phyloP scores from a whole-genome alignment of 2,888 invertebrate species.

The Protophormia terraenovae region DNA sequence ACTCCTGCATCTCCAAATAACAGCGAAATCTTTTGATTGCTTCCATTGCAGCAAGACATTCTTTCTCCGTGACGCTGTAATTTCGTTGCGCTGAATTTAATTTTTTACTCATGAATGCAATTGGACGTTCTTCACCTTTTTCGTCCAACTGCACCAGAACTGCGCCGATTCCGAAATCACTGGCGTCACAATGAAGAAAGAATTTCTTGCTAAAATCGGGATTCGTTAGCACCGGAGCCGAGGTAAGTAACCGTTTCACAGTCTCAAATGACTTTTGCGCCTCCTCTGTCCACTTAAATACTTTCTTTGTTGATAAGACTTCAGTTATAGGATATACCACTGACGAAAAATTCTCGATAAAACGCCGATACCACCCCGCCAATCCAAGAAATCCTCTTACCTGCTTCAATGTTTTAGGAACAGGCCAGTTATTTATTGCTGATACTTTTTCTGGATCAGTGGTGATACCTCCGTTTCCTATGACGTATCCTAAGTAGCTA shows the following conservation, averaged over 20 bases:
- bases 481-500: slow-evolving; percentile 54
- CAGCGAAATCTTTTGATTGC: no score
- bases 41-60: no score
- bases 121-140: slow-evolving; percentile 48
- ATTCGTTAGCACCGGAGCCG: slow-evolving; percentile 53
- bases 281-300: slow-evolving; percentile 41
- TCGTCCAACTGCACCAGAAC: slow-evolving; percentile 60
- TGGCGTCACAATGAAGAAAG: slow-evolving; percentile 63
- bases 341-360: slow-evolving; percentile 63
- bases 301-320: slow-evolving; percentile 29
- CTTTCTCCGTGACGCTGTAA: slow-evolving; percentile 59
- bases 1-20: no score
- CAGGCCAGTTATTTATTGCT: slow-evolving; percentile 21
- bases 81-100: slow-evolving; percentile 55
- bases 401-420: slow-evolving; percentile 60
- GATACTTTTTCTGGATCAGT: slow-evolving; percentile 40
- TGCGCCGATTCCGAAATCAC: slow-evolving; percentile 52
- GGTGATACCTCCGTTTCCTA: slow-evolving; percentile 45
- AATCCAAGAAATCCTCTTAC: slow-evolving; percentile 66
- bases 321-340: slow-evolving; percentile 32
- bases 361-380: slow-evolving; percentile 68
- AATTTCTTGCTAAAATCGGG: slow-evolving; percentile 51
- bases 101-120: slow-evolving; percentile 63
- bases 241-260: slow-evolving; percentile 32
- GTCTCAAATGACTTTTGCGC: slow-evolving; percentile 47